phyloP scores from a whole-genome alignment of 2,888 invertebrate genomes.

The Calliopum simillimum region DNA sequence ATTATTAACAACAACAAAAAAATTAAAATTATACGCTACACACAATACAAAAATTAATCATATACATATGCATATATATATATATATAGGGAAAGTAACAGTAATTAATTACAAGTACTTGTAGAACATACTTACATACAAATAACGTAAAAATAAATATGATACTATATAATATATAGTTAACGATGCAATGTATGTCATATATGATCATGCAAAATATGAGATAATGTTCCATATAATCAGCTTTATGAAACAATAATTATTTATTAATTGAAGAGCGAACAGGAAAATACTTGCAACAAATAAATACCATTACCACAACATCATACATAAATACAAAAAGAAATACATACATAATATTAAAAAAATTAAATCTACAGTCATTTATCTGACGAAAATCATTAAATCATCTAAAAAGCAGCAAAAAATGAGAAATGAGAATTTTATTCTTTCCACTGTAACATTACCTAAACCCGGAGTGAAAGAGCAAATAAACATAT shows the following conservation, averaged over 20 bases:
- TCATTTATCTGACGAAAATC: no score
- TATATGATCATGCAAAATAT: constrained; percentile 22
- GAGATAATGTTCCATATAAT: constrained; percentile 47
- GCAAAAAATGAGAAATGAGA: no score
- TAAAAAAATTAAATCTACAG: constrained; percentile 21
- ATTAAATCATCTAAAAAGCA: no score
- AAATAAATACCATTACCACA: constrained; percentile 23
- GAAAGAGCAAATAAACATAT: no score
- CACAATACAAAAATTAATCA: background rate
- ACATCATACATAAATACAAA: constrained; percentile 20
- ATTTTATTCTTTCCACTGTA: no score
- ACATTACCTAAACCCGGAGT: no score
- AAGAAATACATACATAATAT: constrained; percentile 14
- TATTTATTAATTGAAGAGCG: constrained; percentile 25
- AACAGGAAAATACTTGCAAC: background rate
- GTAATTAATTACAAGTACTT: constrained; percentile 1
- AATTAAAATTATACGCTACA: constrained; percentile 2
- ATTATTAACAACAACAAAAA: background rate
- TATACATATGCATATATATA: background rate
- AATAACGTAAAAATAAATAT: constrained; percentile 6
- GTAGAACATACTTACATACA: constrained; percentile 14
- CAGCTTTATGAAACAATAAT: constrained; percentile 49
- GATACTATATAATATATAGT: background rate
- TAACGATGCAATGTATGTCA: constrained; percentile 1
- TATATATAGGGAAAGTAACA: constrained; percentile 8